Evolutionary conservation across 1,140 invertebrate genomes (phyloP).

Genomic region (Teleopsis dalmanni): DNA sequence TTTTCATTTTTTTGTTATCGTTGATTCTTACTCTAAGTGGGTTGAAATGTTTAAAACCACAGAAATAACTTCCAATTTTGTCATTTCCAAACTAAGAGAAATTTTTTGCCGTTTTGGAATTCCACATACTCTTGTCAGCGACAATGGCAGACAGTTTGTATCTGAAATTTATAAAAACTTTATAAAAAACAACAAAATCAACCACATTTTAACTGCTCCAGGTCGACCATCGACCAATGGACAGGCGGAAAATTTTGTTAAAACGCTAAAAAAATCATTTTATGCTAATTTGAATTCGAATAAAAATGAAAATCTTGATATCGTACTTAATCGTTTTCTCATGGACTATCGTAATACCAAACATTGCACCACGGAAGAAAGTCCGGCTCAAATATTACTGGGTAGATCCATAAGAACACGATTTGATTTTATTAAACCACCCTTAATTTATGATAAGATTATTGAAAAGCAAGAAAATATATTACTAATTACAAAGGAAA

Average conservation of each 20-base stretch:
- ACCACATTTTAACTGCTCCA: not conserved
- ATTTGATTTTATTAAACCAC: too few species aligned
- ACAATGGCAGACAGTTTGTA: constrained; percentile 33
- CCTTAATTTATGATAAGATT: too few species aligned
- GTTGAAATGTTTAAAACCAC: constrained; percentile 7
- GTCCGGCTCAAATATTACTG: too few species aligned
- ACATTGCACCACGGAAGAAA: too few species aligned
- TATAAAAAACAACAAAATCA: not conserved
- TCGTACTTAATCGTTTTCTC: too few species aligned
- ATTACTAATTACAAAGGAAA: too few species aligned
- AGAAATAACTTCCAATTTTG: constrained; percentile 4
- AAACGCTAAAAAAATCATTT: constrained; percentile 2
- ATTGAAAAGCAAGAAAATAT: too few species aligned
- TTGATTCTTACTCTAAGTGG: constrained; percentile 5
- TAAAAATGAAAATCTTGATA: too few species aligned
- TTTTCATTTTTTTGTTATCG: not conserved
- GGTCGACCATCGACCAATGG: constrained; percentile 1
- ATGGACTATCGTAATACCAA: too few species aligned
- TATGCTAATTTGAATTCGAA: not conserved
- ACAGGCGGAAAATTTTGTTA: constrained; percentile 1
- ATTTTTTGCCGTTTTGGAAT: constrained; percentile 9
- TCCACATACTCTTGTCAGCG: constrained; percentile 1
- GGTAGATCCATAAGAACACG: too few species aligned
- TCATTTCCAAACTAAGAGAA: not conserved
- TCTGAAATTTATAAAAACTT: constrained; percentile 18